Percentiles rank a stretch among this genome's conserved stretches.
Evolutionary conservation across 2,797 vertebrate species (phyloP).

Genomic region (Peromyscus eremicus): DNA sequence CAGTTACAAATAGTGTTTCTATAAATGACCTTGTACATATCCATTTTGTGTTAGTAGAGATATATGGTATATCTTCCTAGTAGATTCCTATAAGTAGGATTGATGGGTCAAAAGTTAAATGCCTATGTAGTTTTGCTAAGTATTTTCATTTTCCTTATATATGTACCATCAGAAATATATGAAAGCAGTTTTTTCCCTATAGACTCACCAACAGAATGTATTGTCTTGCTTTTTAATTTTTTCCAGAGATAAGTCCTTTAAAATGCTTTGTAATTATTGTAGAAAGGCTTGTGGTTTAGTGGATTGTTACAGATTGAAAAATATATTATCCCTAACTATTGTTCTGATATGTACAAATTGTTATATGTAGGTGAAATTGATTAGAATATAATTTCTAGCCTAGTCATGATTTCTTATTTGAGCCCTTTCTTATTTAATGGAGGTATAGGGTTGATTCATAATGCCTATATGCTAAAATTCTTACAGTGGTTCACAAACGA

Average conservation of each 20-base stretch:
- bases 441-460: slow-evolving; percentile 44
- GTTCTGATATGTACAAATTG: slow-evolving; percentile 25
- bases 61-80: background rate
- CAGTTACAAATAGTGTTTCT: slow-evolving; percentile 27
- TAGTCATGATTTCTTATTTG: slow-evolving; percentile 17
- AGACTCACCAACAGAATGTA: slow-evolving; percentile 30
- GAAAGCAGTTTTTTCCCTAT: background rate
- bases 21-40: background rate
- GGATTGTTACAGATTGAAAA: slow-evolving; percentile 53
- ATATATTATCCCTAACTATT: slow-evolving; percentile 34
- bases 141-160: slow-evolving; percentile 24
- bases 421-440: slow-evolving; percentile 56
- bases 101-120: slow-evolving; percentile 33
- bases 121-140: slow-evolving; percentile 41
- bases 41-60: slow-evolving; percentile 36
- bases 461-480: slow-evolving; percentile 42
- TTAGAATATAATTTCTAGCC: slow-evolving; percentile 55
- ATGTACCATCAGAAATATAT: slow-evolving; percentile 21
- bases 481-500: slow-evolving; percentile 50
- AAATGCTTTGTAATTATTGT: slow-evolving; percentile 47
- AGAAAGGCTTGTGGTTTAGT: background rate
- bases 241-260: slow-evolving; percentile 41
- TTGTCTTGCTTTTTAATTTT: background rate
- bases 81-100: slow-evolving; percentile 8
- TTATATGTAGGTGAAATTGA: slow-evolving; percentile 31